phyloP scores from a whole-genome alignment of 2,888 invertebrate genomes.

The Drosophila maculinotata region DNA sequence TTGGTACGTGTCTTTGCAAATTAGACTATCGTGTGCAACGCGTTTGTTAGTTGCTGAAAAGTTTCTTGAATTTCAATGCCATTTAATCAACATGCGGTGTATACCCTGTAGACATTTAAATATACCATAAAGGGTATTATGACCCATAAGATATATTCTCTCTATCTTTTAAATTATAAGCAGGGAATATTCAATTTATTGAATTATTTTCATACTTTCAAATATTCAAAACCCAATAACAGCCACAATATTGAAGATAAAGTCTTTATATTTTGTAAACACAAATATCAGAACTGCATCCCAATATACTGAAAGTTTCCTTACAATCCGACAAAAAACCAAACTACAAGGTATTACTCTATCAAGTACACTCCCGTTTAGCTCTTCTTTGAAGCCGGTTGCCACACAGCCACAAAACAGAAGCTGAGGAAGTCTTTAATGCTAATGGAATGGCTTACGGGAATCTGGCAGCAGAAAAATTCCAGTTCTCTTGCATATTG shows the following conservation, averaged over 20 bases:
- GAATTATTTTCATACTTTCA: too few species aligned
- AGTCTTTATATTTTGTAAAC: too few species aligned
- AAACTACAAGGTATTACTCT: conserved; percentile 14
- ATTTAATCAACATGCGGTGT: conserved; percentile 42
- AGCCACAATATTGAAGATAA: too few species aligned
- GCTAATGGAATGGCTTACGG: conserved; percentile 63
- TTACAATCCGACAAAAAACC: not conserved
- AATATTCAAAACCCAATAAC: too few species aligned
- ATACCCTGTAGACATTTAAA: conserved; percentile 6
- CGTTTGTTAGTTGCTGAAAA: conserved; percentile 62
- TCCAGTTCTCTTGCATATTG: conserved; percentile 39
- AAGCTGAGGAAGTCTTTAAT: conserved; percentile 70
- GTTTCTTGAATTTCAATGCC: conserved; percentile 68
- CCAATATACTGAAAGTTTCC: not conserved
- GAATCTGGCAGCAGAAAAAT: conserved; percentile 25
- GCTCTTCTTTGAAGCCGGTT: conserved; percentile 55
- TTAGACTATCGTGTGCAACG: conserved; percentile 73
- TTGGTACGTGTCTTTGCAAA: conserved; percentile 69
- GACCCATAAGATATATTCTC: too few species aligned
- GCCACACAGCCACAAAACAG: conserved; percentile 67
- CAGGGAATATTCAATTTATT: too few species aligned
- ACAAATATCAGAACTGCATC: too few species aligned
- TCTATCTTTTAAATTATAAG: too few species aligned
- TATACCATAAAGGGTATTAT: not conserved
- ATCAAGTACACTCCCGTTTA: not conserved